Base-by-base conservation (phyloP, 2,888 invertebrate species). In the Melieria omissa region DNA sequence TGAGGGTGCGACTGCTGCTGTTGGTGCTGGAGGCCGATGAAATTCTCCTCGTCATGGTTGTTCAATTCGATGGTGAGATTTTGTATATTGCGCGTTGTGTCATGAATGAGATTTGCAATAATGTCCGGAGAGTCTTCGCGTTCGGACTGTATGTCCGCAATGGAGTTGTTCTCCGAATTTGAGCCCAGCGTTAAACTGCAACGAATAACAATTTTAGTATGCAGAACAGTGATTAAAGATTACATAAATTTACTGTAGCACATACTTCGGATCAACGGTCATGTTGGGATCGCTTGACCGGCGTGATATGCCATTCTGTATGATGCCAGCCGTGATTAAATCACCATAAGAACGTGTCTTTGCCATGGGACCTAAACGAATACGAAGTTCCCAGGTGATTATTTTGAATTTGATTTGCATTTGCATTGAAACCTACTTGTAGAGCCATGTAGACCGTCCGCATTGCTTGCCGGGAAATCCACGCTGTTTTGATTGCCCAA, bases 291-390 rank as follows among this genome's bases (percentile, higher is more conserved):
- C 96, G 86, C 96, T 96, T 78, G 92, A 92, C 75, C 96, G 89
- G 72, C 96, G 88, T 77, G 92, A 92, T 75, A 89, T 82, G 81
- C 88, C 86, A 75, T 90, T 86, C 78, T 88, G 88, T 74, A 83
- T 84, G 69, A 88, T 85, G 44, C 90, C 90, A 71, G 91, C 92
- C 73, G 89, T 91, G 76, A 93, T 89, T 71, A 96, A 88, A 86
- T 96, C 94, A 76, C 95, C 95, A 85, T 94, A 95, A 0, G 96
- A 96, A 79, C 95, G 89, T 41, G 95, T 95, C 85, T 95, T 95
- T 0, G 91, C 92, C 92, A 94, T 92, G 74, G 91, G 85, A 72
- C 90, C 91, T 83, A 65, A 29, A 29, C 29, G 29, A 29, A 29
- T 1, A 29, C 29, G 2, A 29, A 29, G 29, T 29, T 29, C 29